Base-by-base conservation (phyloP, 2,888 invertebrate genomes). In the Stenurella melanura region DNA sequence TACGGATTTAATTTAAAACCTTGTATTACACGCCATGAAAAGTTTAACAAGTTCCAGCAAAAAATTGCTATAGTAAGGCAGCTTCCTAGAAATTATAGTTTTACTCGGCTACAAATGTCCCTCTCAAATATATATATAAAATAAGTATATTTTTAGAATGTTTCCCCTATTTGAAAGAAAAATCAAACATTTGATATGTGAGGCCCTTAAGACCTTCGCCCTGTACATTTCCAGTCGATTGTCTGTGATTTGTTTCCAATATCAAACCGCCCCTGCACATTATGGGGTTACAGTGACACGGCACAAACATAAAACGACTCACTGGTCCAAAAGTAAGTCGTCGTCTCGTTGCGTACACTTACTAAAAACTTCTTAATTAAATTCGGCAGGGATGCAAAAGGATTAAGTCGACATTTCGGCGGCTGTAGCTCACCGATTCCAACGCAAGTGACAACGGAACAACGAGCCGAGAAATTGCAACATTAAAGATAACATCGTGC, bases 391-490 rank as follows among this genome's bases (percentile, higher is more conserved):
- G 81, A 84, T 82, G 78, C 81, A 81, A 82, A 79, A 80, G 84
- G 84, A 81, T 81, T 79, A 79, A 76, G 73, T 56, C 70, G 78
- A 73, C 63, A 64, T 64, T 58, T 60, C 68, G 66, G 64, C 69
- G 73, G 78, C 18, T 77, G 79, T 71, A 76, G 76, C 77, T 75
- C 76, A 76, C 77, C 78, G 77, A 76, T 77, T 80, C 80, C 74
- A 76, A 77, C 78, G 73, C 81, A 82, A 85, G 85, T 85, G 87
- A 87, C 87, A 87, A 85, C 85, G 82, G 79, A 83, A 89, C 89
- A 88, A 89, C 89, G 89, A 89, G 88, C 88, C 89, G 89, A 88
- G 89, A 89, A 89, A 89, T 89, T 88, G 88, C 88, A 86, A 88
- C 89, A 88, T 87, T 87, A 89, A 88, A 88, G 89, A 89, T 89